These are phyloP conservation scores for Acanthurus tractus DNA, from an alignment of 2,797 vertebrate genomes.

Conservation along the genomic window DNA sequence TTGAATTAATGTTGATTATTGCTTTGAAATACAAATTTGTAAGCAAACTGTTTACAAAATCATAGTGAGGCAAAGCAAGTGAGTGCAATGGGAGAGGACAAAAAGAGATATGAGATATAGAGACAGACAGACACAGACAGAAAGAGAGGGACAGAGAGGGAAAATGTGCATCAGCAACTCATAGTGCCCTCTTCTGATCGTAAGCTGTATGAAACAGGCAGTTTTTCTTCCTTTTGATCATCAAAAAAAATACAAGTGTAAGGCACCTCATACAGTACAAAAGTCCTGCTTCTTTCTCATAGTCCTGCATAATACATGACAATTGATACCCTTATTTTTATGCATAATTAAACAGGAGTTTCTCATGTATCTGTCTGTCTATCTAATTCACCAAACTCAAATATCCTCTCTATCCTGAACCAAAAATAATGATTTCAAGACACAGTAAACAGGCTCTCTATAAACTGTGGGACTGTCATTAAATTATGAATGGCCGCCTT, in stretches of 20 bases:
- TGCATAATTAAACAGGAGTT: slow-evolving; percentile 17
- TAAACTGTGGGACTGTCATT: slow-evolving; percentile 4
- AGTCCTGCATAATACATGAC: slow-evolving; percentile 10
- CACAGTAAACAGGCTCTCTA: not conserved
- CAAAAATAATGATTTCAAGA: slow-evolving; percentile 2
- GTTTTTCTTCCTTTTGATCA: slow-evolving; percentile 52
- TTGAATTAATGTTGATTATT: slow-evolving; percentile 34
- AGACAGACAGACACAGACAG: slow-evolving; percentile 35
- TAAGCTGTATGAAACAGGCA: slow-evolving; percentile 65
- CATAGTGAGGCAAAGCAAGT: slow-evolving; percentile 43
- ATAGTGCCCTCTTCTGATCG: slow-evolving; percentile 89
- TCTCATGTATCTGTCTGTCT: not conserved
- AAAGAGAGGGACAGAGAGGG: slow-evolving; percentile 43
- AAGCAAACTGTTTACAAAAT: slow-evolving; percentile 48
- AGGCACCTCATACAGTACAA: slow-evolving; percentile 32
- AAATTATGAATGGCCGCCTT: slow-evolving; percentile 14
- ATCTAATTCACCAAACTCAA: slow-evolving; percentile 17
- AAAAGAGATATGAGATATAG: slow-evolving; percentile 40
- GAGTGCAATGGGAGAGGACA: slow-evolving; percentile 37
- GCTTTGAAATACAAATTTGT: slow-evolving; percentile 43
- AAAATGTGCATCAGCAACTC: slow-evolving; percentile 70
- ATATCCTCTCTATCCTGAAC: slow-evolving; percentile 16
- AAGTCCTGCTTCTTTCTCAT: slow-evolving; percentile 19
- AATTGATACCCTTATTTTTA: slow-evolving; percentile 16
- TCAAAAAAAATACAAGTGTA: slow-evolving; percentile 48